Conservation (phyloP, 53 echinoderm and acorn worm species). For the Pentamera pediparva region DNA sequence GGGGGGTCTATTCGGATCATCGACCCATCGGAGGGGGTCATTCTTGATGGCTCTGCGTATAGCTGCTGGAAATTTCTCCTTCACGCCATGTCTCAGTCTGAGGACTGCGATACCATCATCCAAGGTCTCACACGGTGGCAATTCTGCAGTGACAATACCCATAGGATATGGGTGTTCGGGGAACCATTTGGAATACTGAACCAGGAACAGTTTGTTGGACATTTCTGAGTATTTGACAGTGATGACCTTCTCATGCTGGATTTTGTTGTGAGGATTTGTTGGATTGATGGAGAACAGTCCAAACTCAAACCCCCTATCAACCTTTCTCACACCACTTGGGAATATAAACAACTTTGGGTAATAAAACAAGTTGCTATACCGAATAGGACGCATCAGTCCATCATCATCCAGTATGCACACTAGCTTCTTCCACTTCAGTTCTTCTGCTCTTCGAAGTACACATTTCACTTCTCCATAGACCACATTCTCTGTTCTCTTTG, state of each 20-base stretch:
- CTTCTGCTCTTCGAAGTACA: constrained; percentile 49
- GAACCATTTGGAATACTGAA: constrained; percentile 63
- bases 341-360: constrained; percentile 62
- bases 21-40: constrained; percentile 27
- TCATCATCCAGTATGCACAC: constrained; percentile 73
- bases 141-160: constrained; percentile 61
- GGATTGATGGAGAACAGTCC: not conserved
- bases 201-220: constrained; percentile 68
- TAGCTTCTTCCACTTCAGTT: constrained; percentile 52
- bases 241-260: not conserved
- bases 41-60: not conserved
- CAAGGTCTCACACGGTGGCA: constrained; percentile 53
- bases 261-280: not conserved
- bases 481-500: constrained; percentile 22
- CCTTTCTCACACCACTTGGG: not conserved
- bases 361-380: constrained; percentile 21
- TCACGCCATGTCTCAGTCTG: constrained; percentile 60
- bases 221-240: constrained; percentile 52
- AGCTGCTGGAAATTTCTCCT: constrained; percentile 37
- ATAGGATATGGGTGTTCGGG: constrained; percentile 47
- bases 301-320: not conserved
- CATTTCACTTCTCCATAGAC: constrained; percentile 64
- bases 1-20: constrained; percentile 51
- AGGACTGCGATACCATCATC: constrained; percentile 51
- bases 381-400: constrained; percentile 71